phyloP scores from a whole-genome alignment of 2,113 vertebrate genomes.

The Ciconia maguari region DNA sequence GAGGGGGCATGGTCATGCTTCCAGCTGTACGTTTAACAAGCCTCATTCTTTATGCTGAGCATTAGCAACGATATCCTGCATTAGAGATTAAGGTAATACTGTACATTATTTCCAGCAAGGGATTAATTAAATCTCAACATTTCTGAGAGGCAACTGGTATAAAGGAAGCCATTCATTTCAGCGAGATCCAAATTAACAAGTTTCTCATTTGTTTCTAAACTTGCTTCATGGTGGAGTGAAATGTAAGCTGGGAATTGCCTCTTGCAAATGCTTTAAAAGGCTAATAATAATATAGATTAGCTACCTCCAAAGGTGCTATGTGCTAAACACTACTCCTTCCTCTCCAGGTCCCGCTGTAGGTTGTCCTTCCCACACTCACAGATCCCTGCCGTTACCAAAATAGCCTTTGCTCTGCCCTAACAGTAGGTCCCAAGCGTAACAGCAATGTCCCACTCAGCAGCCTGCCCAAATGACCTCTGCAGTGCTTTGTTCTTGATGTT shows the following conservation, averaged over 20 bases:
- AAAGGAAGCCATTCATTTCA: conserved; percentile 36
- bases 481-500: background rate
- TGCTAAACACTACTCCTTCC: background rate
- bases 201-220: background rate
- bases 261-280: background rate
- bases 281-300: background rate
- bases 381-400: background rate
- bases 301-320: background rate
- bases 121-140: conserved; percentile 41
- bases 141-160: background rate
- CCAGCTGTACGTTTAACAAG: background rate
- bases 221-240: background rate
- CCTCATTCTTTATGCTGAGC: background rate
- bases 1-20: background rate
- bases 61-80: conserved; percentile 4
- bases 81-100: background rate
- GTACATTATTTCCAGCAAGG: conserved; percentile 25
- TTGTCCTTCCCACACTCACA: background rate
- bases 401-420: background rate
- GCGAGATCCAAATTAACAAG: background rate
- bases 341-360: background rate
- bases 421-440: background rate
- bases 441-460: background rate
- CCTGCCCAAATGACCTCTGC: background rate
- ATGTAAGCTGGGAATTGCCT: background rate